Conservation (phyloP, 2,113 vertebrate species). For the Aspidoscelis tigris region DNA sequence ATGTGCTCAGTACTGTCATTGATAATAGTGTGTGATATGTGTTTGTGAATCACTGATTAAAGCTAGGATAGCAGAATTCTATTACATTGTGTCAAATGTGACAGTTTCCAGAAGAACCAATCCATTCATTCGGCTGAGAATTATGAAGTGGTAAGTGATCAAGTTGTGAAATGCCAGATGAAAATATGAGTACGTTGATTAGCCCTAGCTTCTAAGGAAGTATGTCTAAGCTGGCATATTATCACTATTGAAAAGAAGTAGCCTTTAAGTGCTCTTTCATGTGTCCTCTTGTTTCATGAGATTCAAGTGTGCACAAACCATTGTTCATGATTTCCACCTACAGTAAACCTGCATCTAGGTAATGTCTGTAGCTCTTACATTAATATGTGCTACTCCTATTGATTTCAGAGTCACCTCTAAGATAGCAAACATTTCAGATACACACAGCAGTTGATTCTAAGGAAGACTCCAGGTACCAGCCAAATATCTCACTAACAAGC, state of each 20-base stretch:
- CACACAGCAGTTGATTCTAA: no score
- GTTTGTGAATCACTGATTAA: neutral
- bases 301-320: neutral
- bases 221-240: neutral
- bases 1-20: neutral
- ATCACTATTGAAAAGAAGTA: neutral
- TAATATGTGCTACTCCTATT: neutral
- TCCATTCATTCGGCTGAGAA: neutral
- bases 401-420: neutral
- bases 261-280: neutral
- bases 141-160: neutral
- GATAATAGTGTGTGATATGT: neutral
- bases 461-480: no score
- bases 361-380: neutral
- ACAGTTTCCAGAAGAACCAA: neutral
- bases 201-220: neutral
- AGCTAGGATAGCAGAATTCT: neutral
- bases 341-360: neutral
- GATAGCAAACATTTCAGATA: neutral
- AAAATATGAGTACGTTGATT: neutral
- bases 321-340: neutral
- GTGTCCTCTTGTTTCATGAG: neutral
- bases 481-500: no score
- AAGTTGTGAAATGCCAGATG: neutral
- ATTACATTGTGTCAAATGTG: neutral